These are phyloP conservation scores for Strigops habroptila DNA, from an alignment of 2,113 vertebrate genomes.

Conservation along the genomic window DNA sequence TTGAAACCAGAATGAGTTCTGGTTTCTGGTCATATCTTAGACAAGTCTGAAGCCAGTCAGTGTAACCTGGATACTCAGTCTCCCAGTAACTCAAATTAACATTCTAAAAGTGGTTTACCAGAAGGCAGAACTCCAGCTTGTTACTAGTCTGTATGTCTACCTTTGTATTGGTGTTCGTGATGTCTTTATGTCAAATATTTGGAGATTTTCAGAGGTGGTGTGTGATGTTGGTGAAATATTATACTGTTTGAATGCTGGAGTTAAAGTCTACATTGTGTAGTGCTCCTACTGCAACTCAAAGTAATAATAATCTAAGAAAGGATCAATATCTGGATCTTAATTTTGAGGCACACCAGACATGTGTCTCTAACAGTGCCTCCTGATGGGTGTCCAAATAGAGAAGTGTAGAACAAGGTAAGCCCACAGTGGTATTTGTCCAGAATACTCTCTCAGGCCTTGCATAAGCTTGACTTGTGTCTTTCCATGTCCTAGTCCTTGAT, in stretches of 20 bases:
- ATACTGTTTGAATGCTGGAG: background rate
- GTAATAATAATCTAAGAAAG: background rate
- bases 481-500: background rate
- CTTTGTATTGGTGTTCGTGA: background rate
- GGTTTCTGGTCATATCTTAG: background rate
- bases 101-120: background rate
- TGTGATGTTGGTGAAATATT: background rate
- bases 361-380: background rate
- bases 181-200: background rate
- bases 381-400: background rate
- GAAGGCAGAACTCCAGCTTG: background rate
- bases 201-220: background rate
- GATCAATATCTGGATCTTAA: background rate
- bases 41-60: background rate
- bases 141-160: background rate
- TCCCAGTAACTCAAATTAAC: background rate
- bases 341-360: background rate
- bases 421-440: background rate
- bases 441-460: background rate
- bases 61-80: background rate
- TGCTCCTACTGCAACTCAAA: rapidly evolving
- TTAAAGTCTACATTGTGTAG: rapidly evolving
- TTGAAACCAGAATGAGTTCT: background rate
- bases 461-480: rapidly evolving
- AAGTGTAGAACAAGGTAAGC: background rate